phyloP scores from a whole-genome alignment of 2,888 invertebrate genomes.

The Zeuzera pyrina region DNA sequence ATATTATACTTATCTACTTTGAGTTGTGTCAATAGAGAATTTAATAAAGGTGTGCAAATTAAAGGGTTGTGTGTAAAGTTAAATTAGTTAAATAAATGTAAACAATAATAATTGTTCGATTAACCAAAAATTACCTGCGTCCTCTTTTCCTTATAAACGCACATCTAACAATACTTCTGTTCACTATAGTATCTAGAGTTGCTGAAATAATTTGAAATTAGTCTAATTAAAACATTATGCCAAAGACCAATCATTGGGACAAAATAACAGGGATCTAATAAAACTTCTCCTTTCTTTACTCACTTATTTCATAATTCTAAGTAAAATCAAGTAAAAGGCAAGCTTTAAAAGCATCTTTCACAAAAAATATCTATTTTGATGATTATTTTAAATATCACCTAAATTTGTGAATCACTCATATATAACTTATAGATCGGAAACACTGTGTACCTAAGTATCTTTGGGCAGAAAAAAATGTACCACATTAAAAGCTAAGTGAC shows the following conservation, averaged over 20 bases:
- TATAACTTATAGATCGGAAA: no score
- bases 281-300: constrained; percentile 53
- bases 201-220: constrained; percentile 38
- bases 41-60: constrained; percentile 69
- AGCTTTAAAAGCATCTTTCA: constrained; percentile 48
- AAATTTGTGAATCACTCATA: constrained; percentile 39
- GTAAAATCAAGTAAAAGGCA: constrained; percentile 25
- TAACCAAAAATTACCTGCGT: constrained; percentile 41
- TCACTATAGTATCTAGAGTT: constrained; percentile 17
- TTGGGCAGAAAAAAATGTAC: no score
- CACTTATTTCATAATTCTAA: constrained; percentile 18
- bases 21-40: constrained; percentile 40
- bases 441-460: no score
- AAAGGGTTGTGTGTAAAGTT: constrained; percentile 73
- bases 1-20: constrained; percentile 29
- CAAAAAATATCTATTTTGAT: constrained; percentile 49
- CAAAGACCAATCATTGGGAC: constrained; percentile 67
- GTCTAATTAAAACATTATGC: constrained; percentile 51
- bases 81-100: constrained; percentile 67
- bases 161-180: constrained; percentile 31
- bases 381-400: constrained; percentile 38
- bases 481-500: no score
- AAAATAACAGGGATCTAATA: constrained; percentile 63
- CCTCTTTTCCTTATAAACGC: constrained; percentile 25
- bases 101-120: constrained; percentile 50